Conservation (phyloP, 1,140 invertebrate genomes). For the Nilaparvata lugens region DNA sequence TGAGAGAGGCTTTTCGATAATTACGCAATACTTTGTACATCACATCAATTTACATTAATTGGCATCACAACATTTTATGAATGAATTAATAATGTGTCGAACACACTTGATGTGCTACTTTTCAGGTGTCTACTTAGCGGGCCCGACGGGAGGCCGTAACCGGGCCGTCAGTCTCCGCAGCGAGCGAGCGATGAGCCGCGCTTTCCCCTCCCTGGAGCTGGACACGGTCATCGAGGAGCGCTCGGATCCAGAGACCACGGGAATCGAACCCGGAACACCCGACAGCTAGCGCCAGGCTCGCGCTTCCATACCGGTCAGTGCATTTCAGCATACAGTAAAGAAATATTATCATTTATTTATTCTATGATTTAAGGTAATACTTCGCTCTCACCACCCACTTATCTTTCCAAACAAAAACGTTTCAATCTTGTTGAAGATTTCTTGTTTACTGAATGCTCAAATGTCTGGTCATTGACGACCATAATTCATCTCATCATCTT, state of each 20-base stretch:
- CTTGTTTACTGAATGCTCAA: too few relatives aligned
- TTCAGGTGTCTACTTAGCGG: conserved; percentile 25
- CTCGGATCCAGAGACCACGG: conserved; percentile 52
- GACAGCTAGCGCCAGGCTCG: conserved; percentile 24
- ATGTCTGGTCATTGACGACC: too few relatives aligned
- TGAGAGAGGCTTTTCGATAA: too few relatives aligned
- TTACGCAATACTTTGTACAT: too few relatives aligned
- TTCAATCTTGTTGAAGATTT: too few relatives aligned
- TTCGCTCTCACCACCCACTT: too few relatives aligned
- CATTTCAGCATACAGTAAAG: too few relatives aligned
- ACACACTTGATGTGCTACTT: neutral
- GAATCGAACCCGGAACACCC: conserved; percentile 26
- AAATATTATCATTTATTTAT: too few relatives aligned
- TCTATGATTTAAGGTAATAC: too few relatives aligned
- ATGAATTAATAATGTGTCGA: neutral
- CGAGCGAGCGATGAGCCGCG: conserved; percentile 48
- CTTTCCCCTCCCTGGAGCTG: conserved; percentile 62
- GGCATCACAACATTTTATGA: neutral
- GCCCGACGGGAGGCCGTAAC: conserved; percentile 25
- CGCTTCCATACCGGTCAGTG: conserved; percentile 13
- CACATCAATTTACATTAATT: too few relatives aligned
- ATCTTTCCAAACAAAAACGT: too few relatives aligned
- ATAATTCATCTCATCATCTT: too few relatives aligned
- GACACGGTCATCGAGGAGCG: conserved; percentile 74
- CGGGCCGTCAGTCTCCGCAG: conserved; percentile 55